Evolutionary conservation across 2,113 vertebrate species (phyloP), one percentile per base, ranked within the genome.

Genomic region (Bombycilla garrulus): DNA sequence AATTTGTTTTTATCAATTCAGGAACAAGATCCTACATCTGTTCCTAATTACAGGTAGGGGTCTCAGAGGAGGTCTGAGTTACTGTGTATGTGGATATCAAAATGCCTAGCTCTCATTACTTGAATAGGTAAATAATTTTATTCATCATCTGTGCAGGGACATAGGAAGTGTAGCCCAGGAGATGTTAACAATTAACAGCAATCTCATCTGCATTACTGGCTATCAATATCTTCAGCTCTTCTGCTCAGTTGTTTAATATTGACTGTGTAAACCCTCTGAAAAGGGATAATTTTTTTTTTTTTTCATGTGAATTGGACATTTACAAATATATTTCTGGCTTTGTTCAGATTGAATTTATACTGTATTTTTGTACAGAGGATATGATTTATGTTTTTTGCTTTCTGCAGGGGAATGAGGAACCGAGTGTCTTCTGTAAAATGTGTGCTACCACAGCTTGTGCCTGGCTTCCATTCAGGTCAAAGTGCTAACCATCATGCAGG

Each of bases 101-200:
- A 97, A 96, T 94, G 92, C 90, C 51, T 74, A 74, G 53, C 82
- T 88, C 81, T 95, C 86, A 86, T 96, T 96, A 93, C 76, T 90
- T 88, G 90, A 95, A 94, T 94, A 93, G 85, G 94, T 96, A 96
- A 96, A 97, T 97, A 96, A 96, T 96, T 96, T 88, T 96, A 97
- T 96, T 95, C 95, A 86, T 96, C 82, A 74, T 94, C 94, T 86
- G 86, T 84, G 82, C 48, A 51, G 94, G 93, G 92, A 96, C 44
- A 2, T 72, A 84, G 88, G 86, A 95, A 92, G 64, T 0, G 1
- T 84, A 92, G 93, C 96, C 92, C 93, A 86, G 76, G 94, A 96
- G 96, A 96, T 96, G 93, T 83, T 95, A 95, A 96, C 92, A 95
- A 96, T 96, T 96, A 96, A 90, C 94, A 81, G 69, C 76, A 88